These are phyloP conservation scores for Drosophila phalerata DNA, from an alignment of 2,888 invertebrate species.

Conservation along the genomic window DNA sequence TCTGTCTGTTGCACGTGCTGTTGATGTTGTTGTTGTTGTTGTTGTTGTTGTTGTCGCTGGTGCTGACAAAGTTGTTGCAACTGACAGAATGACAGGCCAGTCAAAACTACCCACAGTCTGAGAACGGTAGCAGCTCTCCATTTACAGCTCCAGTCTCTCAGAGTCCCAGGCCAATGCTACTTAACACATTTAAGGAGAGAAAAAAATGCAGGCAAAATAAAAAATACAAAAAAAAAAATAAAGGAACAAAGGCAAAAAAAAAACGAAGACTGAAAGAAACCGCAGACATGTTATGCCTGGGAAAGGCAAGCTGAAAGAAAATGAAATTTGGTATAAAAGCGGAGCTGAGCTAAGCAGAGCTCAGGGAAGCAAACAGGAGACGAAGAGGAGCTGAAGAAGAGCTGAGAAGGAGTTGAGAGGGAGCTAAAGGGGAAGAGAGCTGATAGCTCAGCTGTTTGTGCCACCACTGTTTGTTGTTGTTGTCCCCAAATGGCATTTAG, in stretches of 20 bases:
- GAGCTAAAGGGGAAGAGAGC: neutral
- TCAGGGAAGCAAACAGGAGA: neutral
- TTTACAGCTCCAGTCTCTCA: conserved; percentile 16
- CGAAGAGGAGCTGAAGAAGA: neutral
- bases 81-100: conserved; percentile 73
- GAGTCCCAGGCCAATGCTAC: conserved; percentile 46
- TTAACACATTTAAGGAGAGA: conserved; percentile 46
- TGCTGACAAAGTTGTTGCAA: conserved; percentile 67
- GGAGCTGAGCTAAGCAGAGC: no score
- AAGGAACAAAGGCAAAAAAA: conserved; percentile 2
- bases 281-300: conserved; percentile 58
- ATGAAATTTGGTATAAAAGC: conserved; percentile 49
- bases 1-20: conserved; percentile 43
- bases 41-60: conserved; percentile 19
- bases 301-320: conserved; percentile 53
- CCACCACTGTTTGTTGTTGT: conserved; percentile 16
- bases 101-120: conserved; percentile 69
- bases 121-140: conserved; percentile 33
- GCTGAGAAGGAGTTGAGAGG: neutral
- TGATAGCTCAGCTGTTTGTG: conserved; percentile 70
- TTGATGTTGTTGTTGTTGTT: conserved; percentile 1
- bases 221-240: conserved; percentile 9
- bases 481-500: conserved; percentile 78
- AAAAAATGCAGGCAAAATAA: conserved; percentile 23
- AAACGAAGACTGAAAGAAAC: conserved; percentile 31